Conservation (phyloP, 2,797 vertebrate species). For the Chromis chromis region DNA sequence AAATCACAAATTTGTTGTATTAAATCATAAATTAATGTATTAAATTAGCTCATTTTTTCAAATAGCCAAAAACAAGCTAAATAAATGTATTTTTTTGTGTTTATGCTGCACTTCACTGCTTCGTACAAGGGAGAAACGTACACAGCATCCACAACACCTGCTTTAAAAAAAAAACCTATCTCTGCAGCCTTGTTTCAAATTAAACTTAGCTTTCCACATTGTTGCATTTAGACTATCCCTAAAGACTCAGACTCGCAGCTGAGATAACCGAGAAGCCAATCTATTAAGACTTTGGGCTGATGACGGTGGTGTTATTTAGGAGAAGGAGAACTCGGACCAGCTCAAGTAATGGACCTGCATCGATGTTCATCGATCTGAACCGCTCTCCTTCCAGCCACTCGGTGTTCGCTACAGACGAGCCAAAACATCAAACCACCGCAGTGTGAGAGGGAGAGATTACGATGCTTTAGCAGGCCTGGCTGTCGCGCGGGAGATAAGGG, state of each 20-base stretch:
- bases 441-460: slow-evolving; percentile 72
- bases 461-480: slow-evolving; percentile 66
- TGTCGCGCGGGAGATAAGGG: slow-evolving; percentile 75
- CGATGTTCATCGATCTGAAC: slow-evolving; percentile 66
- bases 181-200: background rate
- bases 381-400: slow-evolving; percentile 48
- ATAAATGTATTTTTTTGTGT: background rate
- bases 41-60: background rate
- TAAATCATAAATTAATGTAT: slow-evolving; percentile 6
- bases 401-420: slow-evolving; percentile 34
- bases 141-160: slow-evolving; percentile 9
- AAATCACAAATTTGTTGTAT: slow-evolving; percentile 7
- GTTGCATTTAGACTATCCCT: slow-evolving; percentile 1
- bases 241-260: slow-evolving; percentile 2
- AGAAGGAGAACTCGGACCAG: slow-evolving; percentile 43
- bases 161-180: slow-evolving; percentile 1
- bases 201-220: background rate
- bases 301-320: slow-evolving; percentile 44
- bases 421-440: slow-evolving; percentile 50
- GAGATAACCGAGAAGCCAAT: slow-evolving; percentile 36
- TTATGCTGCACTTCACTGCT: background rate
- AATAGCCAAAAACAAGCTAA: background rate
- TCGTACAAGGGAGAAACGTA: background rate
- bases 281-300: slow-evolving; percentile 43
- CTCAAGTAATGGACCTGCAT: slow-evolving; percentile 63